Conservation (phyloP, 2,888 invertebrate genomes). For the Stratiomys singularior region DNA sequence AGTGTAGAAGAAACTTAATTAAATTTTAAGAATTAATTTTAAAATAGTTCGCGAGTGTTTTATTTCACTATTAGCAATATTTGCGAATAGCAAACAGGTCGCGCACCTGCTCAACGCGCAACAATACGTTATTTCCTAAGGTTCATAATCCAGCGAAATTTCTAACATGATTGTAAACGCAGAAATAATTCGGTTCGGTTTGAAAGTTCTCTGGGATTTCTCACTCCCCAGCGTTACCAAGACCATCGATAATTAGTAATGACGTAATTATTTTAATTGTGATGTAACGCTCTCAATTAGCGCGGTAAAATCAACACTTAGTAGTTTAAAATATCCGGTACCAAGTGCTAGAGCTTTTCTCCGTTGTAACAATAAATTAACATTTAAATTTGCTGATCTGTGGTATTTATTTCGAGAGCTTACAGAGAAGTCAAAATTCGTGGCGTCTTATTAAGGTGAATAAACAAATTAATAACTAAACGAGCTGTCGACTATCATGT, state of each 20-base stretch:
- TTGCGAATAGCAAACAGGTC: too few relatives aligned
- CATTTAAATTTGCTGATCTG: background rate
- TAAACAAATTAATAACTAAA: constrained; percentile 22
- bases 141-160: too few relatives aligned
- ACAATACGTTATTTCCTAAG: too few relatives aligned
- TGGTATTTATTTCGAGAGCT: background rate
- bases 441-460: background rate
- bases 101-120: too few relatives aligned
- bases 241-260: too few relatives aligned
- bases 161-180: too few relatives aligned
- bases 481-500: background rate
- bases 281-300: constrained; percentile 20
- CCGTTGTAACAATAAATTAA: background rate
- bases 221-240: background rate
- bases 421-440: background rate
- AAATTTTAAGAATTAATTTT: too few relatives aligned
- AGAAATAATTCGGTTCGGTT: too few relatives aligned
- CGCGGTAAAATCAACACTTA: background rate
- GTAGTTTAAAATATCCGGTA: background rate
- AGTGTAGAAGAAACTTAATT: too few relatives aligned
- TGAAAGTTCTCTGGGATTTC: background rate
- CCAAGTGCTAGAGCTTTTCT: background rate
- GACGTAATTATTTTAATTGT: background rate
- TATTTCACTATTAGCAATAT: too few relatives aligned
- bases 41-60: too few relatives aligned